A percentile compares a stretch with the other conserved stretches of the same genome.
These are phyloP conservation scores for Eudemis profundana DNA, from an alignment of 2,888 invertebrate species.

Conservation along the genomic window DNA sequence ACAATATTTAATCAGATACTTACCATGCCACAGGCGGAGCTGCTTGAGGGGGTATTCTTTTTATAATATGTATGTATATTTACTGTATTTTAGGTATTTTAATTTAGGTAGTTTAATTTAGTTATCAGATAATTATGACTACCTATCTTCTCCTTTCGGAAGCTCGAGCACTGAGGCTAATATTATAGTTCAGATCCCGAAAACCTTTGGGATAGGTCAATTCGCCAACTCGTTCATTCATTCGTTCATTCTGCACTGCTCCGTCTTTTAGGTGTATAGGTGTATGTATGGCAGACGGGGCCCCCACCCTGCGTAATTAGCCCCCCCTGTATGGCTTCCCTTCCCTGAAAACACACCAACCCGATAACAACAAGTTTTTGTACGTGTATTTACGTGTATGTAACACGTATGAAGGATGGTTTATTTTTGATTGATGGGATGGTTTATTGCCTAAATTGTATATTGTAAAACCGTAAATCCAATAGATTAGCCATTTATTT, in stretches of 20 bases:
- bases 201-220: constrained; percentile 7
- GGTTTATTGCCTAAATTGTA: no score
- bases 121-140: no score
- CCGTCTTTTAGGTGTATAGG: not conserved
- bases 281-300: constrained; percentile 53
- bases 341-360: constrained; percentile 63
- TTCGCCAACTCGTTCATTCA: not conserved
- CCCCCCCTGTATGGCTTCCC: constrained; percentile 50
- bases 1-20: no score
- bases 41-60: no score
- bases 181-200: constrained; percentile 1
- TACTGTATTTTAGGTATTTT: no score
- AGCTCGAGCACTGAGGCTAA: no score
- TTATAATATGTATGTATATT: no score
- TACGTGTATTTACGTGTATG: constrained; percentile 43
- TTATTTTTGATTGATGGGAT: constrained; percentile 3
- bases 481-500: no score
- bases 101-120: no score
- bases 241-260: not conserved
- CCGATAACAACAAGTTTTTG: constrained; percentile 66
- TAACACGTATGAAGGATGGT: not conserved
- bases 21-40: no score
- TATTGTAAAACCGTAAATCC: no score
- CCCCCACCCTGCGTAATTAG: constrained; percentile 62
- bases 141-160: no score